These are phyloP conservation scores for Prosopocoilus inquinatus DNA, from an alignment of 2,888 invertebrate species.

Conservation along the genomic window DNA sequence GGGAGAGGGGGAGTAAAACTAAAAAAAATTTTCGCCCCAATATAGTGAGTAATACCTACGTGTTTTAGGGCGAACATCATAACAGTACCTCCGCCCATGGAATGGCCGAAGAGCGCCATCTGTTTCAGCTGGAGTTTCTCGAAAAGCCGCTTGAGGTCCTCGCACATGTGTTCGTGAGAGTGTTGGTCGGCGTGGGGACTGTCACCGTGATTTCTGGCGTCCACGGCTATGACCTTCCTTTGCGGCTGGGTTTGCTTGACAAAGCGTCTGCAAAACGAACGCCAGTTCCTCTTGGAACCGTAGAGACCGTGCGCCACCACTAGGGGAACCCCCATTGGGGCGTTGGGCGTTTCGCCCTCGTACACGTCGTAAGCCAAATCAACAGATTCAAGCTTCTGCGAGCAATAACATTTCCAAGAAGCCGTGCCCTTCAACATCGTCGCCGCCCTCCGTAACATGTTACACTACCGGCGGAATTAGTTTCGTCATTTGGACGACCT, in stretches of 20 bases:
- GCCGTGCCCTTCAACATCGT: too few relatives aligned
- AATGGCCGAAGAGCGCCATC: background rate
- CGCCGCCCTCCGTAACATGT: too few relatives aligned
- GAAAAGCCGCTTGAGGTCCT: background rate
- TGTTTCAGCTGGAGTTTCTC: background rate
- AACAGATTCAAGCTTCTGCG: background rate
- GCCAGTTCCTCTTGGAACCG: background rate
- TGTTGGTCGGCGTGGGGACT: background rate
- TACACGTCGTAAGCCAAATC: background rate
- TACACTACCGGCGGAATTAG: too few relatives aligned
- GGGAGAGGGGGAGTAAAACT: too few relatives aligned
- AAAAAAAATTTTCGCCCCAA: too few relatives aligned
- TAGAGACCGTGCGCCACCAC: background rate
- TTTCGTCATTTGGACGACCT: too few relatives aligned
- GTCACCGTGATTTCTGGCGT: constrained; percentile 1
- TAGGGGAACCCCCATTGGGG: background rate
- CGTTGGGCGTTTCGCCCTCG: background rate
- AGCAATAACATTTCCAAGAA: too few relatives aligned
- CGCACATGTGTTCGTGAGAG: background rate
- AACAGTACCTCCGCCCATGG: background rate
- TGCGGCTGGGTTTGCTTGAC: background rate
- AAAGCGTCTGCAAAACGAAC: background rate
- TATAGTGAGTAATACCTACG: background rate
- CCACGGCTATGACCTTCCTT: background rate
- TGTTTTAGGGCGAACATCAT: background rate